Conservation (phyloP, 2,888 invertebrate genomes). For the Aethes cnicana region DNA sequence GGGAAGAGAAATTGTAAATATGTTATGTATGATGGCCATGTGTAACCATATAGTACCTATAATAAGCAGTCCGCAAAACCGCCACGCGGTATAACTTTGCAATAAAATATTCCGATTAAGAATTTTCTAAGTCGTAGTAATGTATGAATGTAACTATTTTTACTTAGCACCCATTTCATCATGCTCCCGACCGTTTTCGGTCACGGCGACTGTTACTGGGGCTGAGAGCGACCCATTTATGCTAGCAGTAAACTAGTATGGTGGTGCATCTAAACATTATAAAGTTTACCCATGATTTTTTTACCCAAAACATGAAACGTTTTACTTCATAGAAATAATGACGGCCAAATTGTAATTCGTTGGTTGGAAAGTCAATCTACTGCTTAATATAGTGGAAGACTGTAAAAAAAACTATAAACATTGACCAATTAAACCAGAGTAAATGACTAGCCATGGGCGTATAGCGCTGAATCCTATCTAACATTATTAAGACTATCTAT, state of each 20-base stretch:
- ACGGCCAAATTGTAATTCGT: constrained; percentile 44
- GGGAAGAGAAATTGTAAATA: constrained; percentile 34
- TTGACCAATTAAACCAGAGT: constrained; percentile 36
- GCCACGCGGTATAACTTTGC: constrained; percentile 35
- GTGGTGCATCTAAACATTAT: constrained; percentile 50
- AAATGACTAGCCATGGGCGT: constrained; percentile 39
- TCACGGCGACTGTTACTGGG: too few species aligned
- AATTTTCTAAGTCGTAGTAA: constrained; percentile 20
- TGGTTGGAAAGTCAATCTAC: constrained; percentile 45
- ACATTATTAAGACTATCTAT: constrained; percentile 36
- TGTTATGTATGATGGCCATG: constrained; percentile 2
- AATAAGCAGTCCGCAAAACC: constrained; percentile 30
- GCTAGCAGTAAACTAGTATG: constrained; percentile 64
- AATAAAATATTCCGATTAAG: constrained; percentile 25
- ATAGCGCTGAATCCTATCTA: constrained; percentile 44
- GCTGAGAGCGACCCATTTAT: too few species aligned
- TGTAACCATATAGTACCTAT: constrained; percentile 15
- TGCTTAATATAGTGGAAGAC: constrained; percentile 74
- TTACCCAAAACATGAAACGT: constrained; percentile 1
- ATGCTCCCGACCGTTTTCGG: too few species aligned
- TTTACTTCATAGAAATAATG: constrained; percentile 33
- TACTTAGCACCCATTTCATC: constrained; percentile 74
- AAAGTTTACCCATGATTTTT: constrained; percentile 42
- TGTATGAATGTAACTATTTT: constrained; percentile 46
- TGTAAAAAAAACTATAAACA: constrained; percentile 54